Evolutionary conservation across 2,888 invertebrate species (phyloP), one percentile per base, ranked within the genome.

Genomic region (Prosapia bicincta): DNA sequence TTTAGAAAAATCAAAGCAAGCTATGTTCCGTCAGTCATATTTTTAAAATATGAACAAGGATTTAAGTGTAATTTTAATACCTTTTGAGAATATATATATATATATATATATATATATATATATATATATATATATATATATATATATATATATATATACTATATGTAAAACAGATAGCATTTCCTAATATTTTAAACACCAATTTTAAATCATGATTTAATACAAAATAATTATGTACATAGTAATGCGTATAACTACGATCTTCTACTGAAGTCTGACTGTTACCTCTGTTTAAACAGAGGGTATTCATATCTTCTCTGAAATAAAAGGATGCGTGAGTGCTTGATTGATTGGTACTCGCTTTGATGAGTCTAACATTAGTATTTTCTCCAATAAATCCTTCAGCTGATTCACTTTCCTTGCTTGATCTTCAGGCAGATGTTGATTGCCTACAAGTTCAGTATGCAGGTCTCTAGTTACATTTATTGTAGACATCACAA

Each of bases 271-370:
- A 54, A 54, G 54, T 20, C 20, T 54, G 54, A 54, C 54, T 54
- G 75, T 75, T 75, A 75, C 75, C 75, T 75, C 71, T 71, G 75
- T 54, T 30, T 30, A 20, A 3, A 69, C 23, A 69, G 26, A 32
- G 32, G 75, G 71, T 78, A 68, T 72, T 79, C 72, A 93, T 84
- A 95, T 94, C 88, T 94, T 96, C 84, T 99, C 98, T 86, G 95
- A 94, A 83, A 99, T 97, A 85, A 98, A 98, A 0, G 97, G 93
- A 86, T 99, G 98, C 25, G 93, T 91, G 72, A 99, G 88, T 54
- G 97, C 97, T 83, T 97, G 96, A 85, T 96, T 97, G 79, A 98
- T 91, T n/a, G 96, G 93, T 81, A 97, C 92, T 75, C 98, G 89
- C 85, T 98, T 98, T 38, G 92, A 90, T 0, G 98, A 94, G 86